Evolutionary conservation across 2,888 invertebrate species (phyloP), one percentile per base, ranked within the genome.

Genomic region (Conomelus anceps): DNA sequence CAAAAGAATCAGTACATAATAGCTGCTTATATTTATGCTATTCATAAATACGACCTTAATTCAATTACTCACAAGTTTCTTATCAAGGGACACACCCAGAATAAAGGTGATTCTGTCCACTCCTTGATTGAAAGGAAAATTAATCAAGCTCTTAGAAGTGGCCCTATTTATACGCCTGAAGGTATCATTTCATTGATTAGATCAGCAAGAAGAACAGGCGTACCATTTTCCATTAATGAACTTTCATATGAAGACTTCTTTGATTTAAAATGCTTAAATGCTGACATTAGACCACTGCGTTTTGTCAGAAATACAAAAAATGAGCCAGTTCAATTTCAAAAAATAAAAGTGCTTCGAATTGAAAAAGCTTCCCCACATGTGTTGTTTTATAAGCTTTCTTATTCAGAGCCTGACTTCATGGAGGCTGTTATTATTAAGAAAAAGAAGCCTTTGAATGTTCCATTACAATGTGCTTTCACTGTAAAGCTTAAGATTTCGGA

Each of bases 141-240:
- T 23, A 91, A 90, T 84, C 89, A 87, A 86, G 17, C 85, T 3
- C 88, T 91, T 29, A 91, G 90, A 90, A 89, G 89, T 26, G 89
- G 90, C 17, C 90, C 91, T 11, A 90, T 91, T 17, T 91, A 91
- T 41, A 84, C 88, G 26, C 91, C 91, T 88, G 90, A 88, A 6
- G 89, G 89, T 22, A 91, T 90, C 88, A 87, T 89, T 88, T 91
- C 91, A 22, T 86, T 92, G 11, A 92, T 92, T 85, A 88, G 91
- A 13, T 89, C 90, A 22, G 92, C 92, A 3, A 92, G 91, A 89
- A 92, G 92, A 89, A 90, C 90, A 86, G 92, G 91, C 87, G 89
- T 85, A 0, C 90, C 91, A 9, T 92, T 91, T 86, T 90, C 88
- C 41, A 91, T 92, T 0, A 22, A 89, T 34, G 92, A 92, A 90